These are phyloP conservation scores for Geophilus truncorum DNA, from an alignment of 2,888 invertebrate genomes.

Conservation along the genomic window DNA sequence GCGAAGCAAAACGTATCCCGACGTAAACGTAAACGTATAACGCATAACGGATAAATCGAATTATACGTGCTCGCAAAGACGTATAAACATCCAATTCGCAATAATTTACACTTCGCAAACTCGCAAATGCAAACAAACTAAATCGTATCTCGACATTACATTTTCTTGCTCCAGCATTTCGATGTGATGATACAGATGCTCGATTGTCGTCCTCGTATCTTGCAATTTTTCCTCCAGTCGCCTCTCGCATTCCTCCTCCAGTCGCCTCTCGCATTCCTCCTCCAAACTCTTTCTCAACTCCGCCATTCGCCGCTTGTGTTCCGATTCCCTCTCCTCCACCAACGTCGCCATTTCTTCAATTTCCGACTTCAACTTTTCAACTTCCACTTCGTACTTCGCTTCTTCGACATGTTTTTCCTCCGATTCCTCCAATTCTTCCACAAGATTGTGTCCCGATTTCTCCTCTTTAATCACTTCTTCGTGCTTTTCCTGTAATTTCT, in stretches of 20 bases:
- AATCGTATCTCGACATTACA: too few species aligned
- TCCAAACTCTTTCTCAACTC: not conserved
- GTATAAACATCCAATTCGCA: too few species aligned
- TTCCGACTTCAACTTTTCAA: not conserved
- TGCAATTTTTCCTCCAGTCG: not conserved
- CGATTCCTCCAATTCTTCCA: slow-evolving; percentile 3
- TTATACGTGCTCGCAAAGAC: too few species aligned
- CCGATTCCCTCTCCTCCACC: slow-evolving; percentile 16
- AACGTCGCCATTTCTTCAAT: not conserved
- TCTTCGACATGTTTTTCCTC: slow-evolving; percentile 29
- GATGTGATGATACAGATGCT: not conserved
- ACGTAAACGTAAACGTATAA: too few species aligned
- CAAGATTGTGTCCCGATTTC: not conserved
- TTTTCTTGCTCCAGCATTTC: not conserved
- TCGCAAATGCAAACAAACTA: too few species aligned
- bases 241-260: not conserved
- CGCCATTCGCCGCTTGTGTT: not conserved
- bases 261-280: not conserved
- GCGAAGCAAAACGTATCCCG: too few species aligned
- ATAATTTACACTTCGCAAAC: too few species aligned
- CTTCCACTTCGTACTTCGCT: slow-evolving; percentile 28
- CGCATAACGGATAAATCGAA: too few species aligned
- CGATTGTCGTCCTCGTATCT: not conserved
- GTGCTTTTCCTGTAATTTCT: slow-evolving; percentile 30
- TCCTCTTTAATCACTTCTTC: slow-evolving; percentile 23